Evolutionary conservation across 2,888 invertebrate species (phyloP).

Genomic region (Tinea semifulvella): DNA sequence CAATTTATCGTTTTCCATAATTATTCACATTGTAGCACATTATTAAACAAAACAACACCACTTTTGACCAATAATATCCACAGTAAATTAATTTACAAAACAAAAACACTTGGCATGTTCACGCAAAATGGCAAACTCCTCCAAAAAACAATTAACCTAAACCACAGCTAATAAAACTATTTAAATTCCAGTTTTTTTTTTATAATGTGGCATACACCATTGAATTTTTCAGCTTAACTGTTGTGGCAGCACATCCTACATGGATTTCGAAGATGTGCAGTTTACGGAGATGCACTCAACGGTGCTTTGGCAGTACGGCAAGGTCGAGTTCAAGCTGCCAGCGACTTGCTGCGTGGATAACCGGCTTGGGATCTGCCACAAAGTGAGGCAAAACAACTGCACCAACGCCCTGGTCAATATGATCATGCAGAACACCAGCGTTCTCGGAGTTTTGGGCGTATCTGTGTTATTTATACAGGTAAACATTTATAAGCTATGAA

Average conservation of each 20-base stretch:
- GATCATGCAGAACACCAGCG: constrained; percentile 43
- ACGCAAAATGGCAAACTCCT: too few relatives aligned
- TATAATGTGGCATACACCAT: too few relatives aligned
- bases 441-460: constrained; percentile 50
- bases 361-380: constrained; percentile 28
- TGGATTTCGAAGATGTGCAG: constrained; percentile 43
- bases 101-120: too few relatives aligned
- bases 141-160: too few relatives aligned
- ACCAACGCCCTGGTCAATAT: constrained; percentile 35
- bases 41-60: too few relatives aligned
- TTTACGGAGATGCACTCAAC: constrained; percentile 37
- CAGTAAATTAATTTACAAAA: too few relatives aligned
- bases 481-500: constrained; percentile 16
- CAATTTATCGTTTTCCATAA: too few relatives aligned
- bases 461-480: constrained; percentile 59
- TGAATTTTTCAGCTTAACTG: constrained; percentile 42
- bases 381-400: constrained; percentile 35
- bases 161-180: too few relatives aligned
- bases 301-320: constrained; percentile 26
- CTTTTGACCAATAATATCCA: too few relatives aligned
- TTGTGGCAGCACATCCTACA: constrained; percentile 42
- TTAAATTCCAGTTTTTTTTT: too few relatives aligned
- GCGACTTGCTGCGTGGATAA: constrained; percentile 34
- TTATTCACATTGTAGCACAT: too few relatives aligned
- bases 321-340: constrained; percentile 32